These are phyloP conservation scores for Danaus plexippus DNA, from an alignment of 1,140 invertebrate genomes.

Conservation along the genomic window DNA sequence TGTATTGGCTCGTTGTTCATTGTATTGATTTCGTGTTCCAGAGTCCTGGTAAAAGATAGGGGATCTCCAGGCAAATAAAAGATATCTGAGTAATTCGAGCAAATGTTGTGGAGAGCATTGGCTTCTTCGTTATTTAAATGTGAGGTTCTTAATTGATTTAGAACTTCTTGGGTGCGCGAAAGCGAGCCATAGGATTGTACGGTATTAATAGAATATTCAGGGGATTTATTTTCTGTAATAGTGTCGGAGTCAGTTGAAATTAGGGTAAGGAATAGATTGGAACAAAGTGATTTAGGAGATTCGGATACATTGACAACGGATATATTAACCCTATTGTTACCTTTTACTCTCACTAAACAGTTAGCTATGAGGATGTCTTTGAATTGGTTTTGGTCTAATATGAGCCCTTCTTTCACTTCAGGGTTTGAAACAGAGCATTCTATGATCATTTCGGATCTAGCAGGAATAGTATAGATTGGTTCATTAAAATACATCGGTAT, in stretches of 20 bases:
- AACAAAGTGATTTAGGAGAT: conserved; percentile 12
- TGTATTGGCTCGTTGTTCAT: conserved; percentile 18
- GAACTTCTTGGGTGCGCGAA: conserved; percentile 15
- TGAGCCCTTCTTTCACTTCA: conserved; percentile 23
- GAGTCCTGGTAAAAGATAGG: too few relatives aligned
- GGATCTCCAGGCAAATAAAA: conserved; percentile 17
- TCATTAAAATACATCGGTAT: conserved; percentile 21
- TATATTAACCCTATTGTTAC: conserved; percentile 17
- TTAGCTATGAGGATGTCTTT: conserved; percentile 20
- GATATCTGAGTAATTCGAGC: conserved; percentile 10
- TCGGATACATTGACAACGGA: conserved; percentile 19
- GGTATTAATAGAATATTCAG: conserved; percentile 6
- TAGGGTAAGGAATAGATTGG: conserved; percentile 13
- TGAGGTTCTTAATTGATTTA: conserved; percentile 15
- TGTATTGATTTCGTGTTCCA: conserved; percentile 22
- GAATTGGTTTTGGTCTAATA: conserved; percentile 18
- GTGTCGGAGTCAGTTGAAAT: background rate
- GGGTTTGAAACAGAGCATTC: conserved; percentile 20
- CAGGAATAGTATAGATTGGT: conserved; percentile 17
- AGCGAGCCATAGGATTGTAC: background rate
- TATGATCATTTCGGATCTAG: conserved; percentile 21
- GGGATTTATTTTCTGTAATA: background rate
- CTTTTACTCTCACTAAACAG: conserved; percentile 20
- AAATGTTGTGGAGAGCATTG: conserved; percentile 15
- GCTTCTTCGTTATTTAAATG: conserved; percentile 28